Conservation (phyloP, 2,797 vertebrate genomes). For the Knipowitschia caucasica region DNA sequence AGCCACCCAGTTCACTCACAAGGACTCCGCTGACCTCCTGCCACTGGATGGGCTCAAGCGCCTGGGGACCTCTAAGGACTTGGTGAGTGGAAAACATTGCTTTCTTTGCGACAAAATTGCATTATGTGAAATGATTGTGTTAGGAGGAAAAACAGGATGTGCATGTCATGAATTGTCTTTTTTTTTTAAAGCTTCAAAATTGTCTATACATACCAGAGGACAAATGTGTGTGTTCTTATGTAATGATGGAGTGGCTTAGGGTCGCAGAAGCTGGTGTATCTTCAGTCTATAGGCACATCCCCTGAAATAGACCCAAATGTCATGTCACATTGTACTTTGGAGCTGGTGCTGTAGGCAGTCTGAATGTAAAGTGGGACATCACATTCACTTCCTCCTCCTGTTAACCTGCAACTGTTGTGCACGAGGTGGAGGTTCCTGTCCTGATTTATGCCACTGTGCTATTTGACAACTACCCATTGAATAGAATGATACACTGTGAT, state of each 20-base stretch:
- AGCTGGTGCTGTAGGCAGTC: conserved; percentile 9
- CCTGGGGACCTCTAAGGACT: conserved; percentile 91
- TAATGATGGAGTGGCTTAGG: conserved; percentile 24
- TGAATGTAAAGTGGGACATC: conserved; percentile 16
- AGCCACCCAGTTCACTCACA: conserved; percentile 92
- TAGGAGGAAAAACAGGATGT: neutral
- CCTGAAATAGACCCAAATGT: conserved; percentile 10
- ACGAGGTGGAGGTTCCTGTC: conserved; percentile 41
- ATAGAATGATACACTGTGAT: conserved; percentile 3
- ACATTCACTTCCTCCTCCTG: conserved; percentile 5
- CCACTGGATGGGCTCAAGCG: conserved; percentile 92
- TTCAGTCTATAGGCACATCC: conserved; percentile 11
- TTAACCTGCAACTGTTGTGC: conserved; percentile 5
- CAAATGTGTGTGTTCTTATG: neutral
- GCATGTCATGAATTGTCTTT: neutral
- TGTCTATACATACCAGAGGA: neutral
- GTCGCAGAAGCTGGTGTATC: conserved; percentile 11
- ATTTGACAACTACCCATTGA: conserved; percentile 42
- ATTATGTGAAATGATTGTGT: neutral
- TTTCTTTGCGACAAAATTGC: neutral
- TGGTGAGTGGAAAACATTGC: conserved; percentile 79
- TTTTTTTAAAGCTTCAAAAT: no score
- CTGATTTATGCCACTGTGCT: conserved; percentile 40
- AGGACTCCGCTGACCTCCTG: conserved; percentile 96
- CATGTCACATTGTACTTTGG: conserved; percentile 4